Conservation (phyloP, 2,113 vertebrate genomes). For the Ursus arctos region DNA sequence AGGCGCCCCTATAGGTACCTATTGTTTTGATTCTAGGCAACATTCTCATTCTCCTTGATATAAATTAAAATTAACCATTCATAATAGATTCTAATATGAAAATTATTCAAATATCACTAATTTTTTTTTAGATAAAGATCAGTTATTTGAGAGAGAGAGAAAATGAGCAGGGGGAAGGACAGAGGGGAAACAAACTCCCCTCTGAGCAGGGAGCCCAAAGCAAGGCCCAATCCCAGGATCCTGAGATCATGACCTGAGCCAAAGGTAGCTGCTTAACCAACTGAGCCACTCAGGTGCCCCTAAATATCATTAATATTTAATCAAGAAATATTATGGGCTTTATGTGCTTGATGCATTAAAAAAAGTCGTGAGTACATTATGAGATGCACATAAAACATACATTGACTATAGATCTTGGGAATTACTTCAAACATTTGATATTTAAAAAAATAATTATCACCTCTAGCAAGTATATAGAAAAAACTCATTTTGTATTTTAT, state of each 20-base stretch:
- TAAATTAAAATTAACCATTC: neutral
- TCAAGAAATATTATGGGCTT: neutral
- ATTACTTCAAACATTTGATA: slow-evolving; percentile 58
- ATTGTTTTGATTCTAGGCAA: neutral
- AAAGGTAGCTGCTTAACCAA: neutral
- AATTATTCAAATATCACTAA: slow-evolving; percentile 3
- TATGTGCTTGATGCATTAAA: neutral
- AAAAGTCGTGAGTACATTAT: neutral
- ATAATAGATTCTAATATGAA: neutral
- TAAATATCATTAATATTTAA: neutral
- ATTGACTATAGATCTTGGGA: neutral
- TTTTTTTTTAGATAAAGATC: neutral
- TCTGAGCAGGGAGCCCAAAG: neutral
- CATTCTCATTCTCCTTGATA: neutral
- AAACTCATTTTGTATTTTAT: slow-evolving; percentile 45
- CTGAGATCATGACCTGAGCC: neutral
- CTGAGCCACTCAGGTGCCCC: neutral
- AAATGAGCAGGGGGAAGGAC: neutral
- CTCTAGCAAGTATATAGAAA: neutral
- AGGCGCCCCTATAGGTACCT: neutral
- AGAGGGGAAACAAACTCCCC: neutral
- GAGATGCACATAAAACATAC: neutral
- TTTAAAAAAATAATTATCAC: neutral
- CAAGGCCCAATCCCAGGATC: neutral
- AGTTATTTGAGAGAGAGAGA: neutral